phyloP scores from a whole-genome alignment of 2,797 vertebrate genomes.

The Notolepis coatsorum region DNA sequence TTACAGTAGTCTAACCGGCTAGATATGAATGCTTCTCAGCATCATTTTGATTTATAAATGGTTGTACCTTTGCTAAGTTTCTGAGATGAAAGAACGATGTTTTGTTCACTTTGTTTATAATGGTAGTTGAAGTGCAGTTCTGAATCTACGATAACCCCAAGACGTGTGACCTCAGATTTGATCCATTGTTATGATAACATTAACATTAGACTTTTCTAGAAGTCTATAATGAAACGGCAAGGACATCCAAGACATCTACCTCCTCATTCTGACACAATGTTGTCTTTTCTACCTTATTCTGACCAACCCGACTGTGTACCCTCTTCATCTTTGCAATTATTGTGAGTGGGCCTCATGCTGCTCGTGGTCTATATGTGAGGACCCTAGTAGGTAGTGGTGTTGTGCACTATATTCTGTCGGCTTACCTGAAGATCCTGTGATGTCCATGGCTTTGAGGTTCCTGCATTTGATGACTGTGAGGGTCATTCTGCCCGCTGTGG shows the following conservation, averaged over 20 bases:
- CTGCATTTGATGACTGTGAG: conserved; percentile 98
- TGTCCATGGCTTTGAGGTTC: conserved; percentile 99
- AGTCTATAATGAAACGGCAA: background rate
- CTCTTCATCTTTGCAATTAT: too few species aligned
- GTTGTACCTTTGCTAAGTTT: too few species aligned
- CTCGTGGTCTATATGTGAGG: conserved; percentile 24
- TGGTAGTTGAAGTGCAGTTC: background rate
- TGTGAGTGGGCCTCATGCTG: conserved; percentile 32
- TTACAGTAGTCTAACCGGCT: too few species aligned
- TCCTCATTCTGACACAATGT: background rate
- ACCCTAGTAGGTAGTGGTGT: conserved; percentile 5
- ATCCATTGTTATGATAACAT: too few species aligned
- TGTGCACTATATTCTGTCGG: conserved; percentile 32
- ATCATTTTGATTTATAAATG: too few species aligned
- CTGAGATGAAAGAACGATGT: background rate
- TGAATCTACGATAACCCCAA: background rate
- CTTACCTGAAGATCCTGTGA: conserved; percentile 96
- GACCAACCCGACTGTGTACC: too few species aligned
- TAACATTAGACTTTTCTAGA: background rate
- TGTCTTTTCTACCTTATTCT: background rate
- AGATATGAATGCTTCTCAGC: conserved; percentile 12
- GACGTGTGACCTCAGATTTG: too few species aligned
- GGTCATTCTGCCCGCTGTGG: conserved; percentile 97
- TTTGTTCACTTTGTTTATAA: background rate
- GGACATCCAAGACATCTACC: background rate